These are phyloP conservation scores for Drosophila quinaria DNA, from an alignment of 2,888 invertebrate species.

Conservation along the genomic window DNA sequence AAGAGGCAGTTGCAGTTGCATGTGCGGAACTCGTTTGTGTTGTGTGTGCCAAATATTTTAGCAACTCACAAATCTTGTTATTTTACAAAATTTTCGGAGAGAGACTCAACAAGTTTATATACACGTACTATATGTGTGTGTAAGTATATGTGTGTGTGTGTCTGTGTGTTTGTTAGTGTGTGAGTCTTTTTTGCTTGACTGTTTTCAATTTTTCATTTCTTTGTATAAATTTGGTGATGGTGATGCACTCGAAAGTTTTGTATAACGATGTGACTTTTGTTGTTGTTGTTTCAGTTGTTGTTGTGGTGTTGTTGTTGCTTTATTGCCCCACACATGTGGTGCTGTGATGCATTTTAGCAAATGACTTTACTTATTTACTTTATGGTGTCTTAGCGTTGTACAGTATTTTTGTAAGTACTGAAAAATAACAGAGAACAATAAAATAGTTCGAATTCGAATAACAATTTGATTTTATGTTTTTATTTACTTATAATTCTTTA, in stretches of 20 bases:
- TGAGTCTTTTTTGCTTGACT: conserved; percentile 16
- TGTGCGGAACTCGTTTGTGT: conserved; percentile 76
- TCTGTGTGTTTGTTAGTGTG: conserved; percentile 11
- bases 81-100: conserved; percentile 40
- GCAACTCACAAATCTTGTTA: conserved; percentile 77
- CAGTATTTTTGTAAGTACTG: background rate
- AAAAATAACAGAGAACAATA: background rate
- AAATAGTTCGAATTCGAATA: no score
- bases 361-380: conserved; percentile 81
- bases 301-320: conserved; percentile 18
- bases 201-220: conserved; percentile 59
- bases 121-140: background rate
- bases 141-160: conserved; percentile 21
- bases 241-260: conserved; percentile 17
- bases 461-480: no score
- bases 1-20: conserved; percentile 48
- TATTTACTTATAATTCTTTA: no score
- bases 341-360: conserved; percentile 71
- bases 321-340: conserved; percentile 58
- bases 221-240: conserved; percentile 55
- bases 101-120: conserved; percentile 50
- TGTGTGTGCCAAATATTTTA: conserved; percentile 80
- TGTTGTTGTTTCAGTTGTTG: conserved; percentile 19
- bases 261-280: conserved; percentile 48
- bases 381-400: background rate